These are phyloP conservation scores for Rotaria macrura DNA, from an alignment of 2,888 invertebrate species.

Conservation along the genomic window DNA sequence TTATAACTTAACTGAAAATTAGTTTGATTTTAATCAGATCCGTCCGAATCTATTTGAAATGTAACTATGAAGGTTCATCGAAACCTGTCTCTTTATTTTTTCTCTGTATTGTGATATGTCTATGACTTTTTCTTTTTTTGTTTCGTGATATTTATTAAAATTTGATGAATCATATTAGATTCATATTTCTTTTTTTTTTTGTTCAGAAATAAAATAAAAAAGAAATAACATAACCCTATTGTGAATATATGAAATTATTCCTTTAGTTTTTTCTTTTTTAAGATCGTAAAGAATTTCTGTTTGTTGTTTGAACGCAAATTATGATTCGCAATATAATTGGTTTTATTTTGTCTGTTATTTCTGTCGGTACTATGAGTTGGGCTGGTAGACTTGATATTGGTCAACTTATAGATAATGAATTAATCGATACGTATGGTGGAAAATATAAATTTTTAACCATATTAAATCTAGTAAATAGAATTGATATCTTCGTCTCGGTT, in stretches of 20 bases:
- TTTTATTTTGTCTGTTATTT: not conserved
- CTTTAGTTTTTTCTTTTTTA: no score
- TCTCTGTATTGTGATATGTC: not conserved
- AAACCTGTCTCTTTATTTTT: no score
- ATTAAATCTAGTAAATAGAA: slow-evolving; percentile 25
- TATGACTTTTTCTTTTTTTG: not conserved
- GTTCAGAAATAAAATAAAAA: no score
- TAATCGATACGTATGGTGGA: slow-evolving; percentile 1
- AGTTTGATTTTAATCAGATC: not conserved
- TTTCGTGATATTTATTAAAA: not conserved
- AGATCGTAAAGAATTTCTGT: not conserved
- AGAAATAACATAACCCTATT: no score
- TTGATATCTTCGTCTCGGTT: not conserved
- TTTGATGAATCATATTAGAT: no score
- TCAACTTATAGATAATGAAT: not conserved
- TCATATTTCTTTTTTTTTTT: no score
- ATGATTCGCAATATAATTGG: not conserved
- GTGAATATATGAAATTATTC: no score
- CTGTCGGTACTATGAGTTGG: not conserved
- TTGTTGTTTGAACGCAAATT: not conserved
- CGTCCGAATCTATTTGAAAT: no score
- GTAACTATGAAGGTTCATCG: no score
- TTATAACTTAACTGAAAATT: not conserved
- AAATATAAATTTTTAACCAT: slow-evolving; percentile 31
- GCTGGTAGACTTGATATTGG: not conserved